These are phyloP conservation scores for Patella caerulea DNA, from an alignment of 2,888 invertebrate genomes.

Conservation along the genomic window DNA sequence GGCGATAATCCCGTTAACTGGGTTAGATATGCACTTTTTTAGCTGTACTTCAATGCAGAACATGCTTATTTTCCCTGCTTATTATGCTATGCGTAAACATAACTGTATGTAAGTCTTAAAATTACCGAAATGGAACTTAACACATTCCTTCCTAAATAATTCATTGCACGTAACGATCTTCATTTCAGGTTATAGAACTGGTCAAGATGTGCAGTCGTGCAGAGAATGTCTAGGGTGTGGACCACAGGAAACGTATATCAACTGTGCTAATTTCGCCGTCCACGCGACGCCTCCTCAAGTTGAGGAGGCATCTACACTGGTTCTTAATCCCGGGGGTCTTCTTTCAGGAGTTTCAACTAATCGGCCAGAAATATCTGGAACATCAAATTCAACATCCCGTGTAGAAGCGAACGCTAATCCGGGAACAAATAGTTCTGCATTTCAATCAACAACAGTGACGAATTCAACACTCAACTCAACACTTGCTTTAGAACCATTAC, in stretches of 20 bases:
- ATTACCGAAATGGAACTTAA: too few species aligned
- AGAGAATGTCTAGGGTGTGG: conserved; percentile 41
- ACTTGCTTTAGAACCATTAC: too few species aligned
- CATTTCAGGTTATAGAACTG: conserved; percentile 43
- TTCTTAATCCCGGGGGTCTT: not conserved
- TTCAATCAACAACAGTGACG: too few species aligned
- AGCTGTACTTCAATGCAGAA: too few species aligned
- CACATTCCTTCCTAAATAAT: too few species aligned
- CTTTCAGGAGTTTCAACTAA: not conserved
- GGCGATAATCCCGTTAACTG: too few species aligned
- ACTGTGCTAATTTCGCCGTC: conserved; percentile 48
- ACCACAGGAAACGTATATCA: conserved; percentile 46
- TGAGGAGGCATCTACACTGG: not conserved
- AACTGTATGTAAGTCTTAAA: too few species aligned
- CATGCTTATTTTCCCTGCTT: too few species aligned
- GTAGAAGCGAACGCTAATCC: not conserved
- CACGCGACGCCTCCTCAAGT: not conserved
- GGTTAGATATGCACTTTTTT: too few species aligned
- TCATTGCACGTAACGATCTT: not conserved
- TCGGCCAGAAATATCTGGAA: not conserved
- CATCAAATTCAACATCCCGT: not conserved
- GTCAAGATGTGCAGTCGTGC: conserved; percentile 33
- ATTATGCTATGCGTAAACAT: too few species aligned
- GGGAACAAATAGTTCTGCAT: too few species aligned
- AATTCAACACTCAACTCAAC: too few species aligned